Percentiles rank a stretch among this genome's conserved stretches.
Evolutionary conservation across 2,113 vertebrate genomes (phyloP).

Genomic region (Psammodynastes pulverulentus): DNA sequence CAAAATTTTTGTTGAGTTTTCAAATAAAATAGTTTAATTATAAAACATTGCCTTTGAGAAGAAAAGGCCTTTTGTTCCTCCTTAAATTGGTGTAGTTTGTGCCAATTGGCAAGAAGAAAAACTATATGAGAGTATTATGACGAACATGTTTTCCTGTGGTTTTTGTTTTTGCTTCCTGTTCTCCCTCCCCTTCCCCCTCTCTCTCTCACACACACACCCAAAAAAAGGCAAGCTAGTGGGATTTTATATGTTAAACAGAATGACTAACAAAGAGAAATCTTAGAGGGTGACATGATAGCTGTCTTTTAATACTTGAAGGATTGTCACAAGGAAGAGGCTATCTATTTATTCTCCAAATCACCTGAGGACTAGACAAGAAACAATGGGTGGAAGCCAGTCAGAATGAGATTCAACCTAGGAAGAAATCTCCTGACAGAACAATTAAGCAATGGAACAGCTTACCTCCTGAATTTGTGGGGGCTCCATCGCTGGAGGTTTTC

Average conservation of each 20-base stretch:
- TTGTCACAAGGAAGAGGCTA: not conserved
- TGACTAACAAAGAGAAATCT: constrained; percentile 47
- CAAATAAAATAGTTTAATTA: not conserved
- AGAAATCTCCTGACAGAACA: not conserved
- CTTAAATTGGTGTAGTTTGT: constrained; percentile 3
- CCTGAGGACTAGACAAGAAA: not conserved
- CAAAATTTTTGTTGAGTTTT: not conserved
- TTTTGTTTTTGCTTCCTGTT: constrained; percentile 27
- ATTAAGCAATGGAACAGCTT: not conserved
- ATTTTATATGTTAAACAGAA: constrained; percentile 20
- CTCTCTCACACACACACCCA: not conserved
- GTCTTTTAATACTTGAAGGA: not conserved
- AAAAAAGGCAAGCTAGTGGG: constrained; percentile 10
- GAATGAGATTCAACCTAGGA: not conserved
- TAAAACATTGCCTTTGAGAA: not conserved
- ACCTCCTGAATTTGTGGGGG: not conserved
- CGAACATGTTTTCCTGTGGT: not conserved
- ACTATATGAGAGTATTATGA: constrained; percentile 43
- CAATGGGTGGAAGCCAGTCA: not conserved
- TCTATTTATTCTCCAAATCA: not conserved
- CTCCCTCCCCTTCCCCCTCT: not conserved
- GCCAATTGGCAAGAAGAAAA: not conserved
- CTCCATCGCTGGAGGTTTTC: not conserved
- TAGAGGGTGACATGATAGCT: not conserved
- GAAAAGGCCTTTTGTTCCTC: constrained; percentile 5